Percentiles rank a stretch among this genome's conserved stretches.
Conservation (phyloP, 2,888 invertebrate species). For the Tricholauxania praeusta region DNA sequence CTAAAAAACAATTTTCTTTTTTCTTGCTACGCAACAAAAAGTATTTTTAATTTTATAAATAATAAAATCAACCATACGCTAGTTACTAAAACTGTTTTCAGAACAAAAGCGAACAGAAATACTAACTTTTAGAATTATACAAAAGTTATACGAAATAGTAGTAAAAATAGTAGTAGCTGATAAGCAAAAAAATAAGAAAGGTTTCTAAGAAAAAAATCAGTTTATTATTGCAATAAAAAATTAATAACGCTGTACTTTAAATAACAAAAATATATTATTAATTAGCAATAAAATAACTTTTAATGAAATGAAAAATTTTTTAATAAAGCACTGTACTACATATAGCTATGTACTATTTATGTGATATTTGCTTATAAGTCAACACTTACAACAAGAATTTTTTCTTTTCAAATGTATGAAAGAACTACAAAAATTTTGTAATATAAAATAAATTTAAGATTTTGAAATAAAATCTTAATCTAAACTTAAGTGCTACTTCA, state of each 20-base stretch:
- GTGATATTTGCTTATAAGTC: slow-evolving; percentile 67
- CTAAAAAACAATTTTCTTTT: not conserved
- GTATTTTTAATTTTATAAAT: not conserved
- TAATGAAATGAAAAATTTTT: not conserved
- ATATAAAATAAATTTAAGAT: slow-evolving; percentile 23
- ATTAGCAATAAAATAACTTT: not conserved
- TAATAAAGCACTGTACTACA: not conserved
- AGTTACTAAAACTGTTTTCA: not conserved
- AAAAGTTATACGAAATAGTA: slow-evolving; percentile 37
- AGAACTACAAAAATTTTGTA: slow-evolving; percentile 28
- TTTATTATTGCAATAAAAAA: too few species aligned
- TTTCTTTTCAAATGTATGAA: not conserved
- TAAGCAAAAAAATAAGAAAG: slow-evolving; percentile 20
- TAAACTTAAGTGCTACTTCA: not conserved
- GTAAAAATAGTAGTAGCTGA: not conserved
- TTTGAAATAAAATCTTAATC: slow-evolving; percentile 11
- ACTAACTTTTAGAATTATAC: slow-evolving; percentile 10
- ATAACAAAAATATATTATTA: too few species aligned
- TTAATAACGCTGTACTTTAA: too few species aligned
- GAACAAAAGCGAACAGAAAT: not conserved
- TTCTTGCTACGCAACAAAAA: slow-evolving; percentile 1
- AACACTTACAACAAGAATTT: slow-evolving; percentile 17
- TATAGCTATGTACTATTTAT: slow-evolving; percentile 54
- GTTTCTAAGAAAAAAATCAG: slow-evolving; percentile 29
- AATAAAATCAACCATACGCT: not conserved